phyloP scores from a whole-genome alignment of 2,888 invertebrate species.

The Pseudolycoriella hygida region DNA sequence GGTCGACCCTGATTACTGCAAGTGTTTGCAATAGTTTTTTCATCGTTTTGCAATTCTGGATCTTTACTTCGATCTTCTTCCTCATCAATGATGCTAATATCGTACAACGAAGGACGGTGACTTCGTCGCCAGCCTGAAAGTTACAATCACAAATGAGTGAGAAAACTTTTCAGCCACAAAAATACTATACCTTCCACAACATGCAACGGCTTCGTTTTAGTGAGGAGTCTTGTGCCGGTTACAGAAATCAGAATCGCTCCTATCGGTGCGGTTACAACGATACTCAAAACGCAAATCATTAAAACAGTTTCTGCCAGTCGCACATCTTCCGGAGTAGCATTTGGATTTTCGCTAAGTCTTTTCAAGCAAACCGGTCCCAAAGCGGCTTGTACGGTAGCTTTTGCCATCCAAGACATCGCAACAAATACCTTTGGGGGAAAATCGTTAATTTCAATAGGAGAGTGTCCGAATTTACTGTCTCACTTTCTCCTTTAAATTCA shows the following conservation, averaged over 20 bases:
- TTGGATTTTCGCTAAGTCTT: slow-evolving; percentile 28
- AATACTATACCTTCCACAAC: slow-evolving; percentile 37
- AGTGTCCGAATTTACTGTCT: too few relatives aligned
- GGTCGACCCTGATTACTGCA: slow-evolving; percentile 16
- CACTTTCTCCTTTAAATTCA: slow-evolving; percentile 69
- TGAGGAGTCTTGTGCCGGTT: slow-evolving; percentile 58
- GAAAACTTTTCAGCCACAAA: not conserved
- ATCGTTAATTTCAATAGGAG: too few relatives aligned
- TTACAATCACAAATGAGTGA: not conserved
- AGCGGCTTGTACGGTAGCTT: slow-evolving; percentile 94
- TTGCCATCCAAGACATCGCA: slow-evolving; percentile 84
- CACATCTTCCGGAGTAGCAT: slow-evolving; percentile 31
- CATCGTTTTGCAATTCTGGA: slow-evolving; percentile 24
- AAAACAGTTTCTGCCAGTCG: slow-evolving; percentile 52
- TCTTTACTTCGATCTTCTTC: slow-evolving; percentile 48
- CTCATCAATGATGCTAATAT: slow-evolving; percentile 74
- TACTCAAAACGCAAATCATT: slow-evolving; percentile 62
- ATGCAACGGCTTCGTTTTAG: slow-evolving; percentile 55
- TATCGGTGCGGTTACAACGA: slow-evolving; percentile 66
- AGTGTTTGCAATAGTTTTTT: slow-evolving; percentile 20
- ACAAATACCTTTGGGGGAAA: slow-evolving; percentile 52
- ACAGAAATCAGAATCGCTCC: slow-evolving; percentile 68
- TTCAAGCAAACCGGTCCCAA: slow-evolving; percentile 61
- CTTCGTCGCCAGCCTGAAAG: slow-evolving; percentile 53
- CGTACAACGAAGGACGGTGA: slow-evolving; percentile 66